Conservation (phyloP, 2,113 vertebrate genomes). For the Macquaria australasica region DNA sequence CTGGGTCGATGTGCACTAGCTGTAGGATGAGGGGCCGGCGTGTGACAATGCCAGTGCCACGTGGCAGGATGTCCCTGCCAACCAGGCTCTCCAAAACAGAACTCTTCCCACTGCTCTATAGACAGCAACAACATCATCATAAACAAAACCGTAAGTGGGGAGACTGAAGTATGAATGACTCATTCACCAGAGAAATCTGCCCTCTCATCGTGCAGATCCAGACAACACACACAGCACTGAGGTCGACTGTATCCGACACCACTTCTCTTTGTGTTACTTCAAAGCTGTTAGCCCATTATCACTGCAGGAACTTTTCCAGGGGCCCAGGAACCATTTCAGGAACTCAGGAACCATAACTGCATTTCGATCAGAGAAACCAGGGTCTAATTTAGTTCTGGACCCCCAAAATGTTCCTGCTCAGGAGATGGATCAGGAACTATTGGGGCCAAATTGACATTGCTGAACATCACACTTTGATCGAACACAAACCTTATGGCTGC, state of each 20-base stretch:
- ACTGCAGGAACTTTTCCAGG: background rate
- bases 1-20: slow-evolving; percentile 92
- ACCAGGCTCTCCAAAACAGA: slow-evolving; percentile 98
- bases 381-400: background rate
- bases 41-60: slow-evolving; percentile 97
- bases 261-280: background rate
- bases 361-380: background rate
- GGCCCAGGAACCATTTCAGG: background rate
- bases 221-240: background rate
- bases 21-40: slow-evolving; percentile 97
- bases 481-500: background rate
- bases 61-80: slow-evolving; percentile 93
- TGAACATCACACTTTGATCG: background rate
- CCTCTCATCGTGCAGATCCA: background rate
- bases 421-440: background rate
- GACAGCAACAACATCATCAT: slow-evolving; percentile 44
- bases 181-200: background rate
- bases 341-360: background rate
- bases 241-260: background rate
- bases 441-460: no score
- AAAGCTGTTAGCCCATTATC: background rate
- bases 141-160: background rate
- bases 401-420: background rate
- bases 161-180: background rate
- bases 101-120: slow-evolving; percentile 99